Base-by-base conservation (phyloP, 1,140 invertebrate genomes). In the Caenorhabditis tropicalis region DNA sequence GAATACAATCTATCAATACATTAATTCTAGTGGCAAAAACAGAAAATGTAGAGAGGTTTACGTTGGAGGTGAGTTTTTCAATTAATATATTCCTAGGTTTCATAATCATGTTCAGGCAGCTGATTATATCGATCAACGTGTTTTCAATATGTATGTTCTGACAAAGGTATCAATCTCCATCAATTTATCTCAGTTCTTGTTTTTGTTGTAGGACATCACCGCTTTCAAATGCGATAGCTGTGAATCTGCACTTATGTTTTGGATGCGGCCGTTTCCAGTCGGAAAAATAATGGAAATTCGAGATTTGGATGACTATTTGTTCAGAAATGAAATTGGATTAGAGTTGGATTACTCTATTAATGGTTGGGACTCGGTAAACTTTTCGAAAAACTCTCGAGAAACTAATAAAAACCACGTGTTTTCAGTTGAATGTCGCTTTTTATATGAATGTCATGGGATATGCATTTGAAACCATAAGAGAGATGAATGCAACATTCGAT, bases 161-260 rank as follows among this genome's bases (percentile, higher is more conserved):
- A 87, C 86, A 31, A 86, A 87, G 81, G 86, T 86, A 7, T 27
- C 15, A 19, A 43, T 21, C n/a, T 21, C 29, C 49, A n/a, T 9
- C 12, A 51, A 27, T 39, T 33, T 5, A 31, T 9, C 5, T 53
- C 15, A 7, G 48, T 31, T 74, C 10, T 12, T 0, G 36, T n/a
- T 39, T 56, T 33, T 6, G 6, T 53, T 85, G 86, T n/a, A 86
- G 86, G 86, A 87, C 46, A 60, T 86, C 0, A 70, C 86, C 12
- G 58, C 89, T 27, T 90, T 90, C 85, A 88, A 89, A 56, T 90
- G 89, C 43, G 87, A 87, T 29, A 81, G 87, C 36, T 90, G 89
- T 80, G 31, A 79, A 6, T 86, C 86, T n/a, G 89, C 85, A 1
- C 31, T 88, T 21, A 80, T 89, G 60, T 89, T 85, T 79, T 90